Evolutionary conservation across 2,113 vertebrate species (phyloP).

Genomic region (Ciconia maguari): DNA sequence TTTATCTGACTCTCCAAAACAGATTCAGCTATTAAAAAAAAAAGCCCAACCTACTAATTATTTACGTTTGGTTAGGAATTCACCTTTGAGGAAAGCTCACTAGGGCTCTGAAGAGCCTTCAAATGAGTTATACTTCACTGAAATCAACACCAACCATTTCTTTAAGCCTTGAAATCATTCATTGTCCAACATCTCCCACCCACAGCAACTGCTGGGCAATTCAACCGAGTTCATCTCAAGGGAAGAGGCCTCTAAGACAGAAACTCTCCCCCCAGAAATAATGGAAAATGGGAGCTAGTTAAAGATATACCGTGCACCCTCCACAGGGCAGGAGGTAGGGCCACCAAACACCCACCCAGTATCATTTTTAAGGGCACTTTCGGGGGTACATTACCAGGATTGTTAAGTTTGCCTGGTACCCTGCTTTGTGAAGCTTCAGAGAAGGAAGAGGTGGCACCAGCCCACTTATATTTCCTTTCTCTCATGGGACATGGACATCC

Average conservation of each 20-base stretch:
- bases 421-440: neutral
- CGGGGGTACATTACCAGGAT: accelerated
- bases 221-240: neutral
- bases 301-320: neutral
- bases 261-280: neutral
- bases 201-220: neutral
- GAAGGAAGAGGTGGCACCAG: neutral
- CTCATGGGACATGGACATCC: neutral
- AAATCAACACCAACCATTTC: neutral
- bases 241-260: neutral
- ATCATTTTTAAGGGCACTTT: neutral
- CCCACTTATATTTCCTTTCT: neutral
- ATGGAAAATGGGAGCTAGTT: neutral
- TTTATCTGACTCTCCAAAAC: neutral
- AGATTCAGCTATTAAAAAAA: neutral
- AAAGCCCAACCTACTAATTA: neutral
- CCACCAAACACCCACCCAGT: neutral
- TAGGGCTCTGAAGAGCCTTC: neutral
- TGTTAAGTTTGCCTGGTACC: neutral
- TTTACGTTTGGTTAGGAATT: neutral
- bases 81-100: neutral
- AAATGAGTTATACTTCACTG: neutral
- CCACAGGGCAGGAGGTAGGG: neutral
- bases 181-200: neutral
- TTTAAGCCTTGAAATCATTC: neutral